phyloP scores from a whole-genome alignment of 1,140 invertebrate genomes.

The Lycorma delicatula region DNA sequence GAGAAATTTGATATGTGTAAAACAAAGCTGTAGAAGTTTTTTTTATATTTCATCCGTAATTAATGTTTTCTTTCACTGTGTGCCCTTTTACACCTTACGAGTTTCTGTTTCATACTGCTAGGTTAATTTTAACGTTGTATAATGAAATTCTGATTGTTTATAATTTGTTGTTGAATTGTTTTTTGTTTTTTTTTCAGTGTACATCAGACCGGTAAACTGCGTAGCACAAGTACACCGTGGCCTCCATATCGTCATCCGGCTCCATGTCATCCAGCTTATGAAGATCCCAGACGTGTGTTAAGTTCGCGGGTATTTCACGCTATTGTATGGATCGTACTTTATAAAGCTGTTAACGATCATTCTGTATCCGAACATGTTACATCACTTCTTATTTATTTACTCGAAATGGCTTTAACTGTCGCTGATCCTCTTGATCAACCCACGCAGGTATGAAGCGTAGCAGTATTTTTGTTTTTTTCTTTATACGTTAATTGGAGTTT shows the following conservation, averaged over 20 bases:
- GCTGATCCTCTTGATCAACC: conserved; percentile 32
- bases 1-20: too few species aligned
- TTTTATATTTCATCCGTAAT: too few species aligned
- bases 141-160: neutral
- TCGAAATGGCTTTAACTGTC: conserved; percentile 70
- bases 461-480: too few species aligned
- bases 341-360: conserved; percentile 69
- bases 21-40: too few species aligned
- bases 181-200: conserved; percentile 40
- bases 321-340: conserved; percentile 71
- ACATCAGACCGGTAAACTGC: conserved; percentile 55
- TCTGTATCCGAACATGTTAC: conserved; percentile 75
- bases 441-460: conserved; percentile 33
- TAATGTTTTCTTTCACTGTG: too few species aligned
- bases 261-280: conserved; percentile 53
- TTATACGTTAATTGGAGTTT: too few species aligned
- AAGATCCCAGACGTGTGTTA: conserved; percentile 59
- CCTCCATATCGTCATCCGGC: conserved; percentile 70
- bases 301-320: conserved; percentile 76
- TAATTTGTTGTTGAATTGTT: neutral
- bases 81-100: too few species aligned
- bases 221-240: conserved; percentile 59
- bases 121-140: neutral
- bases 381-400: conserved; percentile 73
- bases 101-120: too few species aligned